These are phyloP conservation scores for Drosophila mauritiana DNA, from an alignment of 1,140 invertebrate species.

Conservation along the genomic window DNA sequence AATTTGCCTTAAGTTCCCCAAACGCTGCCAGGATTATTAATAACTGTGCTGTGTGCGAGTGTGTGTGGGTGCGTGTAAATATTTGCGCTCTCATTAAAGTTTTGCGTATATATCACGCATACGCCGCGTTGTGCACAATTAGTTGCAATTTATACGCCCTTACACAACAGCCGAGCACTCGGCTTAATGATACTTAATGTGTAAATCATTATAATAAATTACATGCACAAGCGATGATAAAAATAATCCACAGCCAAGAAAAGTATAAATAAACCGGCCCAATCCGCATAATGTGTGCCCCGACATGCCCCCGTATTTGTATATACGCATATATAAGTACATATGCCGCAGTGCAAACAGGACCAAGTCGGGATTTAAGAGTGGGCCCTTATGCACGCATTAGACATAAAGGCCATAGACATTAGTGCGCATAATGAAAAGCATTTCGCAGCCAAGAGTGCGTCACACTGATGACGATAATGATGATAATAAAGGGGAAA, in stretches of 20 bases:
- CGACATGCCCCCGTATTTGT: conserved; percentile 39
- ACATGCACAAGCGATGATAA: conserved; percentile 56
- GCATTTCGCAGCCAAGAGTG: conserved; percentile 52
- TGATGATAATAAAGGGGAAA: conserved; percentile 18
- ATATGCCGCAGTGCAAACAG: conserved; percentile 34
- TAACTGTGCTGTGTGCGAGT: conserved; percentile 24
- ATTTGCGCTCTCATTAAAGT: conserved; percentile 53
- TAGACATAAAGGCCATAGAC: conserved; percentile 70
- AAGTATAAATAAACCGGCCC: conserved; percentile 37
- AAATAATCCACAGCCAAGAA: conserved; percentile 58
- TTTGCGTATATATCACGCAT: conserved; percentile 50
- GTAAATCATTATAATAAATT: conserved; percentile 75
- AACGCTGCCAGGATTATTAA: conserved; percentile 60
- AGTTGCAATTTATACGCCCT: conserved; percentile 51
- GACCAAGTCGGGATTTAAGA: conserved; percentile 36
- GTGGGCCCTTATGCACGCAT: conserved; percentile 55
- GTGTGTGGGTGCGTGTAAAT: conserved; percentile 26
- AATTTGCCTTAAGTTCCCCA: conserved; percentile 39
- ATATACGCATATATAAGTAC: background rate
- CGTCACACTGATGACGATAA: conserved; percentile 30
- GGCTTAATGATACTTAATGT: conserved; percentile 67
- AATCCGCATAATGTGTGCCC: conserved; percentile 64
- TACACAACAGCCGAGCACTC: conserved; percentile 15
- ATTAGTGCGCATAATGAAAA: conserved; percentile 76
- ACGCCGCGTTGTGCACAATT: conserved; percentile 60